Conservation (phyloP, 2,888 invertebrate genomes). For the Baronia brevicornis region DNA sequence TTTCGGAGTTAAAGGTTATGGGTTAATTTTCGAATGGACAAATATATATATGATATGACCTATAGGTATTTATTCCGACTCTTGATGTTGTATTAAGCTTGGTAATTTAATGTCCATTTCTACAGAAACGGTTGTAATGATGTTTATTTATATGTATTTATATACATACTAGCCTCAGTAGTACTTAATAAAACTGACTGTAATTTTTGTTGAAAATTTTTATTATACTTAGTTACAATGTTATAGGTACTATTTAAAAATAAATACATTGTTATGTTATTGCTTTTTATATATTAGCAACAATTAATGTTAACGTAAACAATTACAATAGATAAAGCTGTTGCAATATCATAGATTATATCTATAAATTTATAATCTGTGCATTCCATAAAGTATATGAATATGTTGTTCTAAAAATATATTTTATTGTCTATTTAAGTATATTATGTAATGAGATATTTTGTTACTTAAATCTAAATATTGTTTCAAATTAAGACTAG, state of each 20-base stretch:
- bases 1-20: no score
- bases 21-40: no score
- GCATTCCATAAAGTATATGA: slow-evolving; percentile 14
- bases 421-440: slow-evolving; percentile 21
- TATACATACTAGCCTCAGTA: no score
- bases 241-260: slow-evolving; percentile 32
- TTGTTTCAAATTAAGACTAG: slow-evolving; percentile 40
- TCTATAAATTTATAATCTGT: slow-evolving; percentile 3
- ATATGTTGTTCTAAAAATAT: slow-evolving; percentile 20
- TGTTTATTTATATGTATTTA: neutral
- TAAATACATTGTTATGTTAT: slow-evolving; percentile 30
- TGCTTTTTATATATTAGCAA: slow-evolving; percentile 10
- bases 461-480: slow-evolving; percentile 20
- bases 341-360: neutral
- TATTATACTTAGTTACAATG: slow-evolving; percentile 30
- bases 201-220: slow-evolving; percentile 21
- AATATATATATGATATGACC: no score
- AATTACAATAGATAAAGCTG: slow-evolving; percentile 8
- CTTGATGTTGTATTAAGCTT: no score
- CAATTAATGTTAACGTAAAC: slow-evolving; percentile 10
- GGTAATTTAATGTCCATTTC: no score
- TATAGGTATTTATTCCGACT: no score
- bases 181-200: neutral
- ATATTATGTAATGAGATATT: slow-evolving; percentile 26
- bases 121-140: no score